Base-by-base conservation (phyloP, 2,797 vertebrate species). In the Okamejei kenojei region DNA sequence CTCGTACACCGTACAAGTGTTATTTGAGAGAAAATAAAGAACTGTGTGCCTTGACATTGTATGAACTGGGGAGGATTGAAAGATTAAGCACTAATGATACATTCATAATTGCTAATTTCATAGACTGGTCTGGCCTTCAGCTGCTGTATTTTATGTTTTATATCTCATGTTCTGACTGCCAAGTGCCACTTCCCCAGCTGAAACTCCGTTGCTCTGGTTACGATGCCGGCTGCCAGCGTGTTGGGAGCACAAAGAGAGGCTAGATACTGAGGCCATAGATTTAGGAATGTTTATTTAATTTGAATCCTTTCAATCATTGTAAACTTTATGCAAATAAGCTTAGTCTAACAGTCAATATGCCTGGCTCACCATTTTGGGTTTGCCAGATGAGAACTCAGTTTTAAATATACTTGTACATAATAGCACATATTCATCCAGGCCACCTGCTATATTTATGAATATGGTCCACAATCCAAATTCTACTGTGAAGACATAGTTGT, bases 151-250 rank as follows among this genome's bases (percentile, higher is more conserved):
- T 32, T 45, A 29, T 7, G n/a, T 88, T 88, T 32, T 65, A 19
- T 88, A n/a, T 88, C 35, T 68, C n/a, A 21, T 88, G 10, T 86
- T 86, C n/a, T 21, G 84, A 35, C n/a, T 88, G 63, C 84, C 61
- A 35, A 88, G 84, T 88, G 84, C 84, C 63, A 88, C 17, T 88
- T 32, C 61, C 84, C 61, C 17, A 9, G 61, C 63, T 23, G 84
- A 88, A 88, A 65, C 61, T 68, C 15, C 35, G 84, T 88, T 65
- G 61, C 61, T 32, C 17, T 88, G 63, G 61, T 65, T 68, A 88
- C 84, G 11, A 19, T 88, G 65, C 84, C 84, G 68, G 82, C 82
- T 86, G 82, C 32, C 82, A 7, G 81, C 29, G 26, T 61, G 82
- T 63, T 11, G 82, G 29, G 26, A 65, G 13, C 26, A 86, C 29